Percentiles rank a stretch among this genome's conserved stretches.
phyloP scores from a whole-genome alignment of 2,888 invertebrate genomes.

The Lamellibrachia satsuma region DNA sequence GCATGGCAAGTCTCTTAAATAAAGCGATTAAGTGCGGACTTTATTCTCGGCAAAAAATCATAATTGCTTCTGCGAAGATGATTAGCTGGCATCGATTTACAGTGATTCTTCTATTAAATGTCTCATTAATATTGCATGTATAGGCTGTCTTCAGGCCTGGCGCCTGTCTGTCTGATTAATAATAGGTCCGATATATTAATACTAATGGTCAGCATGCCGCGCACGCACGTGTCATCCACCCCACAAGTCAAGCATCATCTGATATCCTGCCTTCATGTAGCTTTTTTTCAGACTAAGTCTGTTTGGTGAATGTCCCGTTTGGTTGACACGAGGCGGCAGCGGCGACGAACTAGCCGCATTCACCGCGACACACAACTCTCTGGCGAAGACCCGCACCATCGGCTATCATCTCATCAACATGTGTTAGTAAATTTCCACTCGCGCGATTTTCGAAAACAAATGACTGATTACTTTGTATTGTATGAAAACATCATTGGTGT shows the following conservation, averaged over 20 bases:
- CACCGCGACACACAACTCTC: background rate
- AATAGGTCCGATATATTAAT: background rate
- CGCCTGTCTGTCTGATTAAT: background rate
- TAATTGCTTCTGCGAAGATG: background rate
- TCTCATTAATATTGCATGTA: background rate
- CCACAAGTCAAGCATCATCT: background rate
- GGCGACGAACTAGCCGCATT: background rate
- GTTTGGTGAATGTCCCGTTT: background rate
- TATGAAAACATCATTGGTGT: background rate
- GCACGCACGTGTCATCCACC: background rate
- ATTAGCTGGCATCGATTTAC: background rate
- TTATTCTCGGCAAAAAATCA: background rate
- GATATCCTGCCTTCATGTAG: background rate
- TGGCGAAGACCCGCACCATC: background rate
- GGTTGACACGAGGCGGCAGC: background rate
- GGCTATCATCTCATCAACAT: background rate
- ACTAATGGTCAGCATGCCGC: background rate
- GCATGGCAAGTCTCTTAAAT: background rate
- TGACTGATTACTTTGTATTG: background rate
- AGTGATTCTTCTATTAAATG: slow-evolving; percentile 17
- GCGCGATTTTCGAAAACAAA: background rate
- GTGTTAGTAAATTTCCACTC: background rate
- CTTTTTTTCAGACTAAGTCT: background rate
- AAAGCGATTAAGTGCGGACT: background rate
- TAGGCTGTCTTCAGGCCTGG: background rate